Evolutionary conservation across 2,797 vertebrate species (phyloP).

Genomic region (Darevskia nairensis): DNA sequence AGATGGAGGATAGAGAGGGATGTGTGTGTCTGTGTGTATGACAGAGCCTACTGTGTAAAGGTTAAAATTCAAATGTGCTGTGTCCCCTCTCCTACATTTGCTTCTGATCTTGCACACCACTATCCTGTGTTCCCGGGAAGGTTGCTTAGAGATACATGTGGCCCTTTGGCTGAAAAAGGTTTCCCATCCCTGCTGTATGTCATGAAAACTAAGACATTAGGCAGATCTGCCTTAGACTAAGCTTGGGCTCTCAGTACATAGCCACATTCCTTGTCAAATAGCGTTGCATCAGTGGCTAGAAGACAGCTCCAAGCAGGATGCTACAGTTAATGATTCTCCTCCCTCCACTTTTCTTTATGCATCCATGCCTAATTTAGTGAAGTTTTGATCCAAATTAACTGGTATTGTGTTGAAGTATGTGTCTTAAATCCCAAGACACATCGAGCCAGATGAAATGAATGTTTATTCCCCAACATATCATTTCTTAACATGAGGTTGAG

Average conservation of each 20-base stretch:
- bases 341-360: background rate
- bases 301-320: background rate
- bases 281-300: background rate
- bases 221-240: background rate
- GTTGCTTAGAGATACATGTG: too few species aligned
- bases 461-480: background rate
- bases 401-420: background rate
- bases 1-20: too few species aligned
- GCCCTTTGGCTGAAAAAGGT: too few species aligned
- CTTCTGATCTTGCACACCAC: too few species aligned
- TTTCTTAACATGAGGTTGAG: constrained; percentile 3
- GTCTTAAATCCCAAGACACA: background rate
- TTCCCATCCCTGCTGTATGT: too few species aligned
- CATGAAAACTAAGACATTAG: background rate
- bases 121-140: too few species aligned
- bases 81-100: too few species aligned
- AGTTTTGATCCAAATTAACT: background rate
- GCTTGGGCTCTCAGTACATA: background rate
- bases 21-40: too few species aligned
- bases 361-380: background rate
- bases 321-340: background rate
- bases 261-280: background rate
- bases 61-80: too few species aligned
- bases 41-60: too few species aligned
- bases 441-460: background rate